Conservation (phyloP, 2,888 invertebrate species). For the Eulithis testata region DNA sequence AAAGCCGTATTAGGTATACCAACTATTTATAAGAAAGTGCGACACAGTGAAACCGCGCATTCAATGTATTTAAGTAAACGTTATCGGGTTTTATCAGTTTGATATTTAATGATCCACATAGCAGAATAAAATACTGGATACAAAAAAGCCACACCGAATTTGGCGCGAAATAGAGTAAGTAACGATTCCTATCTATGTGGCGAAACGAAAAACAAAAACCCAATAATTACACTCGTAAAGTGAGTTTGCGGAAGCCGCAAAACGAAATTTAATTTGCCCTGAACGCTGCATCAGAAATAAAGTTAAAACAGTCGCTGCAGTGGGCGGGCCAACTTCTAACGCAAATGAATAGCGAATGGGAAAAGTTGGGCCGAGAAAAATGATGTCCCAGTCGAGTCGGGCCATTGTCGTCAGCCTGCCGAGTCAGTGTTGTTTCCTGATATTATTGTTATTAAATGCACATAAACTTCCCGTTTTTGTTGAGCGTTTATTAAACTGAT, state of each 20-base stretch:
- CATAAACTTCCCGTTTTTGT: constrained; percentile 50
- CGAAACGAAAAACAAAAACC: constrained; percentile 59
- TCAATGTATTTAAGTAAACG: too few relatives aligned
- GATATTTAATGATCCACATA: too few relatives aligned
- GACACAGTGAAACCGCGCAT: too few relatives aligned
- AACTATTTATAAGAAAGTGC: too few relatives aligned
- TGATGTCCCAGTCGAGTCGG: constrained; percentile 76
- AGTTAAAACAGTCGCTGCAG: constrained; percentile 84
- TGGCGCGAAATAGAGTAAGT: constrained; percentile 61
- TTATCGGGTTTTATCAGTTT: too few relatives aligned
- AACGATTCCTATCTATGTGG: constrained; percentile 67
- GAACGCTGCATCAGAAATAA: constrained; percentile 85
- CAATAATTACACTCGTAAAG: constrained; percentile 79
- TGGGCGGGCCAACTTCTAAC: constrained; percentile 82
- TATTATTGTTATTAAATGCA: constrained; percentile 75
- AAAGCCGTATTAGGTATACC: too few relatives aligned
- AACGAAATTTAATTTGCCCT: constrained; percentile 85
- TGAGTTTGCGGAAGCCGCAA: constrained; percentile 82
- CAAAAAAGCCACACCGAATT: too few relatives aligned
- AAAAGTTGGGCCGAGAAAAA: constrained; percentile 83
- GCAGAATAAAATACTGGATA: too few relatives aligned
- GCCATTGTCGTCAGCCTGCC: constrained; percentile 65
- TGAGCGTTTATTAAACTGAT: constrained; percentile 28
- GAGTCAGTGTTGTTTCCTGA: constrained; percentile 64
- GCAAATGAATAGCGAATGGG: constrained; percentile 85